phyloP scores from a whole-genome alignment of 2,113 vertebrate genomes.

The Serinus canaria region DNA sequence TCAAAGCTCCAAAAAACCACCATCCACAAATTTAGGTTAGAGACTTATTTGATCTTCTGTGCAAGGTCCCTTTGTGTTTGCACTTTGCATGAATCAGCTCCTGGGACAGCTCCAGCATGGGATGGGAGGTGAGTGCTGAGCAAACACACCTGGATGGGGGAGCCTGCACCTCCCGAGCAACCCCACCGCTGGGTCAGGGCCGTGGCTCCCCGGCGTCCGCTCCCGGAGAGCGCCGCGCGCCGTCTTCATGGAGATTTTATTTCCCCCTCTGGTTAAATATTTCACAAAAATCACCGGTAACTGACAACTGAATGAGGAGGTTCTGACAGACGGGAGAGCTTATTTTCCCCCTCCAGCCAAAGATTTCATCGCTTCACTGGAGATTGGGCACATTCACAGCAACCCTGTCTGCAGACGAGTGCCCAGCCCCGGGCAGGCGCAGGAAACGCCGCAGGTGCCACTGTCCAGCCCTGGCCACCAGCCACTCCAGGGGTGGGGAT shows the following conservation, averaged over 20 bases:
- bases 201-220: accelerated
- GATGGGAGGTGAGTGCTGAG: not conserved
- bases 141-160: not conserved
- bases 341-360: not conserved
- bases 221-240: accelerated
- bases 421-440: accelerated
- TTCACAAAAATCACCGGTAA: not conserved
- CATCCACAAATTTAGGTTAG: not conserved
- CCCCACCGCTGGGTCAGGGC: accelerated
- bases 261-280: not conserved
- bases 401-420: accelerated
- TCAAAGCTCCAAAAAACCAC: not conserved
- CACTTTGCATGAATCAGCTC: not conserved
- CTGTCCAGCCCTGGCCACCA: not conserved
- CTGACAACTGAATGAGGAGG: not conserved
- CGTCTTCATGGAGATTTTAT: not conserved
- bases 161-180: not conserved
- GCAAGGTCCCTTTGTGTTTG: not conserved
- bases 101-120: not conserved
- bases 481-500: not conserved
- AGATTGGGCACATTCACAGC: not conserved
- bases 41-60: not conserved
- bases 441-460: accelerated
- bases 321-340: not conserved
- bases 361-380: not conserved